Evolutionary conservation across 2,797 vertebrate genomes (phyloP), one percentile per base, ranked within the genome.

Genomic region (Sphenopsis melanotis): DNA sequence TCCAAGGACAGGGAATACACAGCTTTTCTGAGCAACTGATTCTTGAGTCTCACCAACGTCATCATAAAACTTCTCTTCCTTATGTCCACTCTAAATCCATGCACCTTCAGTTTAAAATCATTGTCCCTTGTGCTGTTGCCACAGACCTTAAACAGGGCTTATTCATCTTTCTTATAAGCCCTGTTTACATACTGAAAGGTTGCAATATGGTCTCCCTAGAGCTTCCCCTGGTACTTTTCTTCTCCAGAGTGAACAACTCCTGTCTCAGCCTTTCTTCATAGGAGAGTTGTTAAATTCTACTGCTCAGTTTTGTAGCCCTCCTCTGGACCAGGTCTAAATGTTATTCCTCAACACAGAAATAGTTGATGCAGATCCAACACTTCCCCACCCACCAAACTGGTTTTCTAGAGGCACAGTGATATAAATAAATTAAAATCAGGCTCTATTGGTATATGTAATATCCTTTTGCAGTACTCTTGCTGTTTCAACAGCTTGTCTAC

Each of bases 311-410:
- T 24, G 6, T 9, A 39, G 39, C 9, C 27, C 22, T 71, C 9
- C n/a, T 78, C 34, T 30, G 13, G 50, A 80, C 13, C 11, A n/a
- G 6, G 23, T 61, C 37, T 80, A 39, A 52, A 61, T 26, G 26
- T 34, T 36, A 63, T 30, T 53, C 13, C 30, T 64, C 16, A 71
- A 37, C 17, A 41, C 3, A 63, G 19, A 52, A 86, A 47, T 2
- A 61, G 11, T 1, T 56, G 19, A 30, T 17, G 63, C 4, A 36
- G 37, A 83, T 24, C 19, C 39, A 83, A 66, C 4, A 11, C 30
- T 72, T 15, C 12, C 5, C 30, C 53, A 53, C 6, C 9, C 8
- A 17, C 19, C 15, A 53, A 30, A 46, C 0, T 23, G 6, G 11
- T 36, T 39, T 77, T 60, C 29, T 20, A 60, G 32, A 77, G 41